Percentiles rank a stretch among this genome's conserved stretches.
Conservation (phyloP, 2,113 vertebrate genomes). For the Pogona vitticeps region DNA sequence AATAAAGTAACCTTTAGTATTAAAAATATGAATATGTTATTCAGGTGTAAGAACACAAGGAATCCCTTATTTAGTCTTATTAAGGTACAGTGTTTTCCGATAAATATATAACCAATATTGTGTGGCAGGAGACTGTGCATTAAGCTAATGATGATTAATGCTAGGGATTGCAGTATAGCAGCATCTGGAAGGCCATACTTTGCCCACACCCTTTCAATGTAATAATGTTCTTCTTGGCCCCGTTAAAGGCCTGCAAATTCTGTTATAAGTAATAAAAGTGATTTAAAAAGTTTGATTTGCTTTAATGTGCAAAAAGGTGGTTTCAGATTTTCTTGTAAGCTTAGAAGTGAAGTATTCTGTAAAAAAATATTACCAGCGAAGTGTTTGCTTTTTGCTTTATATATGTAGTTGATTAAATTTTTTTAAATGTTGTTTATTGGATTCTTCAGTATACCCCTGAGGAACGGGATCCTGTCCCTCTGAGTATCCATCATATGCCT, state of each 20-base stretch:
- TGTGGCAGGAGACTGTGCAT: background rate
- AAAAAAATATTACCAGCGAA: background rate
- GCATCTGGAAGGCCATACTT: too few relatives aligned
- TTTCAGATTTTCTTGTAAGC: background rate
- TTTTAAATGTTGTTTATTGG: background rate
- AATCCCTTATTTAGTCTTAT: too few relatives aligned
- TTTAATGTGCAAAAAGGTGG: background rate
- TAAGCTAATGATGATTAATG: too few relatives aligned
- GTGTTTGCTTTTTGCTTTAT: background rate
- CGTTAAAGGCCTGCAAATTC: background rate
- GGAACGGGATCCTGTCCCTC: conserved; percentile 91
- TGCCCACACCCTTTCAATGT: too few relatives aligned
- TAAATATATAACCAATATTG: too few relatives aligned
- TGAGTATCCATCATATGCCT: conserved; percentile 97
- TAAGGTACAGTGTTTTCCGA: too few relatives aligned
- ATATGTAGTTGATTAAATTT: background rate
- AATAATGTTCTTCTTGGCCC: background rate
- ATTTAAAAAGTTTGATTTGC: background rate
- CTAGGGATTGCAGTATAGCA: too few relatives aligned
- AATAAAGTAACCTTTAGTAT: background rate
- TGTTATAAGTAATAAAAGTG: background rate
- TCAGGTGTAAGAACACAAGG: too few relatives aligned
- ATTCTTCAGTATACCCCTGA: conserved; percentile 84
- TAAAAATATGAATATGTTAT: too few relatives aligned
- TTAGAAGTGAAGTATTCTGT: background rate